Percentiles rank a stretch among this genome's conserved stretches.
Conservation (phyloP, 2,113 vertebrate species). For the Paracyprichromis sp. region DNA sequence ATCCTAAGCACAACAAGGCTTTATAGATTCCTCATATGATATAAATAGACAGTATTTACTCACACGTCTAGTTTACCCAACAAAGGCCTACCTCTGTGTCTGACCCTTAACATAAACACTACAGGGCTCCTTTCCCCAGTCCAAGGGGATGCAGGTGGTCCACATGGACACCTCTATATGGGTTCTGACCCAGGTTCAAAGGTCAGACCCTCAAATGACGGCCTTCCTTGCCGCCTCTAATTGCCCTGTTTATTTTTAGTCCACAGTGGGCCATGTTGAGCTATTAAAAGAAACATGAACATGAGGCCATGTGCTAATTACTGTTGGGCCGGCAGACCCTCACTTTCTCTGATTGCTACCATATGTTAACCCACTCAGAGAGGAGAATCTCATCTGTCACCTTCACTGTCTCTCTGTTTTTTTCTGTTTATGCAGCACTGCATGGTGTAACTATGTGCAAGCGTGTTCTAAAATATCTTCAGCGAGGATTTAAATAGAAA, state of each 20-base stretch:
- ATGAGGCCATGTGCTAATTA: slow-evolving; percentile 80
- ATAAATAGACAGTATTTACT: slow-evolving; percentile 67
- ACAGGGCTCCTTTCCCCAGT: slow-evolving; percentile 48
- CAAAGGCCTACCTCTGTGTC: slow-evolving; percentile 21
- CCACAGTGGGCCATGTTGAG: slow-evolving; percentile 72
- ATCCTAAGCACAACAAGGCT: neutral
- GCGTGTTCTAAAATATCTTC: neutral
- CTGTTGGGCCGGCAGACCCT: slow-evolving; percentile 68
- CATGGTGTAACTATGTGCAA: neutral
- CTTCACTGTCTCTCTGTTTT: slow-evolving; percentile 52
- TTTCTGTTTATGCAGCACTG: neutral
- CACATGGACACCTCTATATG: slow-evolving; percentile 61
- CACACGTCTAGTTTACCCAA: slow-evolving; percentile 39
- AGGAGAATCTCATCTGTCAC: slow-evolving; percentile 61
- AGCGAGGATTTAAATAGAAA: neutral
- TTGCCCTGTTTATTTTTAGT: slow-evolving; percentile 81
- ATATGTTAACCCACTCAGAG: slow-evolving; percentile 62
- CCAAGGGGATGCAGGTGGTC: slow-evolving; percentile 59
- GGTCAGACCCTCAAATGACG: slow-evolving; percentile 70
- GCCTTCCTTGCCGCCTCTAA: slow-evolving; percentile 66
- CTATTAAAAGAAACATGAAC: slow-evolving; percentile 85
- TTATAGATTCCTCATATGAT: slow-evolving; percentile 5
- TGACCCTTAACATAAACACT: slow-evolving; percentile 70
- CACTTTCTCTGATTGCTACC: slow-evolving; percentile 72
- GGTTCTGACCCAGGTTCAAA: slow-evolving; percentile 69